phyloP scores from a whole-genome alignment of 2,797 vertebrate species.

The Sebastes glaucus region DNA sequence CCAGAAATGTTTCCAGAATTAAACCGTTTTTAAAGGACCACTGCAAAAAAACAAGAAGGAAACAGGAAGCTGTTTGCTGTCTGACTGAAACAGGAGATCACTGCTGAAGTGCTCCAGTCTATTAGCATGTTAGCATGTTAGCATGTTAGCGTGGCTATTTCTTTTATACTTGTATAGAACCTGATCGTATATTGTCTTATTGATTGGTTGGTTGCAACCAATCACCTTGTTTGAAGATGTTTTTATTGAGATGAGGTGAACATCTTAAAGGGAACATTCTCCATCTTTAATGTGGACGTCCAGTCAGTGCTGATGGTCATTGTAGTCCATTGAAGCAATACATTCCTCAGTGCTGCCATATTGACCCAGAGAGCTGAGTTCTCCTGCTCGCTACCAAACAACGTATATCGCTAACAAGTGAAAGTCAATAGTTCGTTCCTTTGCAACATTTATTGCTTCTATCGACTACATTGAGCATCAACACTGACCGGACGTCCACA shows the following conservation, averaged over 20 bases:
- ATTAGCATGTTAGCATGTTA: conserved; percentile 39
- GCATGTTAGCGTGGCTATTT: conserved; percentile 35
- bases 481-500: neutral
- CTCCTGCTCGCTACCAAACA: too few relatives aligned
- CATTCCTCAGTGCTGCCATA: neutral
- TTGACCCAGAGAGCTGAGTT: neutral
- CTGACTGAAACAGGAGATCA: neutral
- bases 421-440: too few relatives aligned
- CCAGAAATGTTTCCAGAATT: neutral
- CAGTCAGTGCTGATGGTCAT: neutral
- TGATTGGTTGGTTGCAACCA: neutral
- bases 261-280: neutral
- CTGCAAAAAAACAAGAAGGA: neutral
- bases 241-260: neutral
- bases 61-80: neutral
- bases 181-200: neutral
- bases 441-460: neutral
- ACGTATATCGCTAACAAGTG: too few relatives aligned
- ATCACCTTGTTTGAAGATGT: conserved; percentile 4
- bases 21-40: neutral
- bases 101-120: neutral
- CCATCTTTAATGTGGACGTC: neutral
- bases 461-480: neutral
- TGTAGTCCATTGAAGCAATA: neutral
- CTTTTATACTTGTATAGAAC: neutral